phyloP scores from a whole-genome alignment of 2,113 vertebrate genomes.

The Rhinopomastus cyanomelas region DNA sequence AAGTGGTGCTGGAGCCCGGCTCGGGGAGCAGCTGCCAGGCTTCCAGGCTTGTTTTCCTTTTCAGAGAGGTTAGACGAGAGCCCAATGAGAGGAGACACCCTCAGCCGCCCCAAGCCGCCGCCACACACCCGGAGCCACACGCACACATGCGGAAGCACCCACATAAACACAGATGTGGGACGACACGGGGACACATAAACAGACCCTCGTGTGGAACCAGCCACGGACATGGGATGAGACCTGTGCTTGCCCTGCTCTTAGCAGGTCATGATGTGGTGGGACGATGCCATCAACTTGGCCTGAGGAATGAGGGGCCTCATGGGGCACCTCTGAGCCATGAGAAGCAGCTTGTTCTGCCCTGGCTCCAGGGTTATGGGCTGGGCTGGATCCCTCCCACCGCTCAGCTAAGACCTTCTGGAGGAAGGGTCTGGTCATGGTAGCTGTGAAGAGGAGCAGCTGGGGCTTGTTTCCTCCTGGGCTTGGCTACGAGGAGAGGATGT shows the following conservation, averaged over 20 bases:
- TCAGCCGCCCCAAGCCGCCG: not conserved
- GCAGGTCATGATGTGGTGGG: fast-evolving
- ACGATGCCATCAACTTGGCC: fast-evolving
- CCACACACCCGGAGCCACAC: conserved; percentile 46
- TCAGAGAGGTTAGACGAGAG: conserved; percentile 25
- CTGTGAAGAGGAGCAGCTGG: conserved; percentile 37
- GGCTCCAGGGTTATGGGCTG: fast-evolving
- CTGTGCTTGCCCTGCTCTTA: not conserved
- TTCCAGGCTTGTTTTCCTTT: conserved; percentile 50
- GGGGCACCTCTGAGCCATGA: fast-evolving
- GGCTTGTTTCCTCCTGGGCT: conserved; percentile 6
- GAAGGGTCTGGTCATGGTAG: not conserved
- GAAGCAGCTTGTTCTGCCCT: not conserved
- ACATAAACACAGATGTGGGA: conserved; percentile 43
- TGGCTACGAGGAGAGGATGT: not conserved
- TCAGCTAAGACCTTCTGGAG: not conserved
- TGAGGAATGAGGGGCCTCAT: not conserved
- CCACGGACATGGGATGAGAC: not conserved
- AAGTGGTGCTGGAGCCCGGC: not conserved
- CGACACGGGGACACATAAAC: not conserved
- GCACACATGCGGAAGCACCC: conserved; percentile 7
- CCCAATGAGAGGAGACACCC: not conserved
- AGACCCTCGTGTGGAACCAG: not conserved
- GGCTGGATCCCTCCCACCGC: not conserved
- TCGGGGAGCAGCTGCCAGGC: conserved; percentile 23